Evolutionary conservation across 2,113 vertebrate genomes (phyloP), one percentile per base, ranked within the genome.

Genomic region (Ramphastos sulfuratus): DNA sequence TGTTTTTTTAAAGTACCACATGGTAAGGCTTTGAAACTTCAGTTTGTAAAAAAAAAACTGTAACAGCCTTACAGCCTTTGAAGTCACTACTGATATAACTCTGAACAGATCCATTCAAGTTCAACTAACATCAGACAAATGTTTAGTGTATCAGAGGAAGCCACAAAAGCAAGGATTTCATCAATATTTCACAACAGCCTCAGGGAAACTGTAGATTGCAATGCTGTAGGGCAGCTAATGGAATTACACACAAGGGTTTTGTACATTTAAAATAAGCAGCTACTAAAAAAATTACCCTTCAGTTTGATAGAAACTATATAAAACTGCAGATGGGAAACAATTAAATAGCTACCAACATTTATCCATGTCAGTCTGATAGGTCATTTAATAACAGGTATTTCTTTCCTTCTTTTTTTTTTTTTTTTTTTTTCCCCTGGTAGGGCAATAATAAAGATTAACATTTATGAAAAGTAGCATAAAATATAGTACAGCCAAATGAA

Each of bases 141-240:
- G 98, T 98, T 98, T 98, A 98, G 97, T 97, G 97, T 97, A 98
- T 98, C 98, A 98, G 97, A 98, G 97, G 97, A 98, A 98, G 97
- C 98, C 98, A 97, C 98, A 97, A 97, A 98, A 98, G 97, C 98
- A 97, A 97, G 97, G 96, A 96, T 98, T 98, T 98, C 98, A 99
- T 99, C 99, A 99, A 99, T 99, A 99, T 99, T 99, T 99, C 98
- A 99, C 98, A 98, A 99, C 98, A 98, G 98, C 99, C 98, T 98
- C 97, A 74, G 98, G 99, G 99, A 99, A 98, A 98, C 98, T 97
- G 98, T 98, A 99, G 99, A 98, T 97, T 98, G 99, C 99, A 98
- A 97, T 97, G 98, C 98, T 98, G 98, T 97, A 98, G 98, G 98
- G 98, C 98, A 98, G 98, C 98, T 99, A 99, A 99, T 99, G 99